These are phyloP conservation scores for Chironomus riparius DNA, from an alignment of 2,888 invertebrate genomes.

Conservation along the genomic window DNA sequence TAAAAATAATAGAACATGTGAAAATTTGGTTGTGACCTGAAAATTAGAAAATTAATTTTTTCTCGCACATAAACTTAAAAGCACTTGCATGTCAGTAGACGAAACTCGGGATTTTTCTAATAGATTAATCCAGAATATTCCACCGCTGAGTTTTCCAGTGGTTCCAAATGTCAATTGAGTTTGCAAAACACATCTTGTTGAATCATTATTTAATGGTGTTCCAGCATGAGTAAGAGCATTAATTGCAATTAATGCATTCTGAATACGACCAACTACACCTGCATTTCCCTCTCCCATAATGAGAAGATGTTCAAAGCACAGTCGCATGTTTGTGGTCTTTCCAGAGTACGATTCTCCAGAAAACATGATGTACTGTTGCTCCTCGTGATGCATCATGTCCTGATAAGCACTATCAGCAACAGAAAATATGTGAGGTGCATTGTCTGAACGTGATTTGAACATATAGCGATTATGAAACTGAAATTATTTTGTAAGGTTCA, in stretches of 20 bases:
- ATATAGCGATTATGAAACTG: constrained; percentile 72
- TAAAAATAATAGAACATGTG: constrained; percentile 85
- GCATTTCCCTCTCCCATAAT: constrained; percentile 64
- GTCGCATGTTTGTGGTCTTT: constrained; percentile 75
- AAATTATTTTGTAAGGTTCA: constrained; percentile 33
- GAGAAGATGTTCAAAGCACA: constrained; percentile 71
- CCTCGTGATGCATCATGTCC: constrained; percentile 79
- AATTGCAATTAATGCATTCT: constrained; percentile 31
- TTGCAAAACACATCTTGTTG: constrained; percentile 73
- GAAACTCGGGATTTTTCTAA: constrained; percentile 84
- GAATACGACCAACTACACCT: constrained; percentile 38
- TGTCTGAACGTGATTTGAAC: constrained; percentile 78
- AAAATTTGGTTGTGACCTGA: constrained; percentile 77
- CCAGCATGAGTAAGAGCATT: constrained; percentile 55
- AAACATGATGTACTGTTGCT: constrained; percentile 76
- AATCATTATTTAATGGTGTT: constrained; percentile 74
- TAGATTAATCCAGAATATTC: constrained; percentile 75
- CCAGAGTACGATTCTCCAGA: constrained; percentile 88
- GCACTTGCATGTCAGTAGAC: constrained; percentile 57
- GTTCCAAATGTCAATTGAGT: constrained; percentile 73
- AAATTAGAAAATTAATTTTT: not conserved
- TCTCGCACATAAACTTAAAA: constrained; percentile 32
- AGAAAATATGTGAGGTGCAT: constrained; percentile 81
- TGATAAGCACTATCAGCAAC: constrained; percentile 86
- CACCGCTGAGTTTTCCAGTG: constrained; percentile 82